These are phyloP conservation scores for Planiliza haematocheilus DNA, from an alignment of 2,113 vertebrate genomes.

Conservation along the genomic window DNA sequence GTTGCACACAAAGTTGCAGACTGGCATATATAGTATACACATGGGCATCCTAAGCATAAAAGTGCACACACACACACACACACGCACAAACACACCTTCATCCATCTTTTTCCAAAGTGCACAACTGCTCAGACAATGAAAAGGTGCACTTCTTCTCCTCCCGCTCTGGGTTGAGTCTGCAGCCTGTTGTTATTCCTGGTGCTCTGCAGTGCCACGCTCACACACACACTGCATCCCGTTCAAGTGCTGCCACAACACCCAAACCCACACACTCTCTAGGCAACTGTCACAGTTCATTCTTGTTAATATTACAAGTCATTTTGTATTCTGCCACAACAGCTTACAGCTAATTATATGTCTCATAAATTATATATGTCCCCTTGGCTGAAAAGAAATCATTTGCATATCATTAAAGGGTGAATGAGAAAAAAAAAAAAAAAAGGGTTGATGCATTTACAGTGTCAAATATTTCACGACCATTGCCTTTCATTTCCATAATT, in stretches of 20 bases:
- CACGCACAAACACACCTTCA: not conserved
- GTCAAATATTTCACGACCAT: conserved; percentile 32
- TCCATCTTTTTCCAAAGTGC: not conserved
- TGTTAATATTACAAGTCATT: conserved; percentile 74
- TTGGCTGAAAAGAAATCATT: conserved; percentile 65
- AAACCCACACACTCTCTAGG: conserved; percentile 53
- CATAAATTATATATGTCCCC: conserved; percentile 73
- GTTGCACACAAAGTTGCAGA: not conserved
- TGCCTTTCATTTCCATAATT: conserved; percentile 35
- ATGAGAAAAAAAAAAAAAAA: conserved; percentile 14
- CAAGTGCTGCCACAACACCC: conserved; percentile 32
- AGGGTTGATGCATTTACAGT: conserved; percentile 59
- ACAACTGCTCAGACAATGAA: conserved; percentile 19
- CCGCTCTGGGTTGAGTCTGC: conserved; percentile 36
- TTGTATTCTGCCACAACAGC: conserved; percentile 75
- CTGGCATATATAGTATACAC: not conserved
- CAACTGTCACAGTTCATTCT: conserved; percentile 73
- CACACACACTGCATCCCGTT: conserved; percentile 46
- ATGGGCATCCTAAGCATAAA: not conserved
- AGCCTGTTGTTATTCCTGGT: conserved; percentile 64
- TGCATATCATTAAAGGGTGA: conserved; percentile 66
- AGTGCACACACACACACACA: not conserved
- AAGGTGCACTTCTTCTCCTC: not conserved
- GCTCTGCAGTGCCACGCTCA: conserved; percentile 60
- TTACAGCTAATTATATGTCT: conserved; percentile 77